phyloP scores from a whole-genome alignment of 2,113 vertebrate genomes.

The Pycnonotus jocosus region DNA sequence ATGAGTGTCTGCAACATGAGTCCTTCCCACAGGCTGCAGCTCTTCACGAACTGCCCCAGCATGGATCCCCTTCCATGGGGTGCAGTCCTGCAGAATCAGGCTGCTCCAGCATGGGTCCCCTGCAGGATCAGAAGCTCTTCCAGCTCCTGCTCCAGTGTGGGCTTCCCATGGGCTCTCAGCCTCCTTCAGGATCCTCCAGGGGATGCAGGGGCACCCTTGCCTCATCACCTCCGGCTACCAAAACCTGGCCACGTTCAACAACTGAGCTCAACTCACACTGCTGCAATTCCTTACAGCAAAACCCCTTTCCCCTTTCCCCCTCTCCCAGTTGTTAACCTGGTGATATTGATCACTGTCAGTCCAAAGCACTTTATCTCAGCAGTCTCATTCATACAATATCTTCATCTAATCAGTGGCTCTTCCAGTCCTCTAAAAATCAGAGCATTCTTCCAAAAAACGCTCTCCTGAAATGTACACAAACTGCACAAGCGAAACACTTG shows the following conservation, averaged over 20 bases:
- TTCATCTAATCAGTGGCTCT: background rate
- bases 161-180: background rate
- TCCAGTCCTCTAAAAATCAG: background rate
- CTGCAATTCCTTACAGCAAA: background rate
- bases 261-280: background rate
- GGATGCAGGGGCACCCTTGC: background rate
- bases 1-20: background rate
- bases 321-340: background rate
- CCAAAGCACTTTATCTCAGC: background rate
- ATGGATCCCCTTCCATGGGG: too few relatives aligned
- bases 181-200: background rate
- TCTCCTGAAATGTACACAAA: too few relatives aligned
- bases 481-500: fast-evolving
- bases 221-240: background rate
- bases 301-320: too few relatives aligned
- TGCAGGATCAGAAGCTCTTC: background rate
- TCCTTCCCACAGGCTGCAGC: too few relatives aligned
- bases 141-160: background rate
- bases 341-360: background rate
- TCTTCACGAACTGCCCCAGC: background rate
- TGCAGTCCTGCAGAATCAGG: too few relatives aligned
- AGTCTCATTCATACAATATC: background rate
- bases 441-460: background rate
- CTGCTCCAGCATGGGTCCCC: too few relatives aligned
- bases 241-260: background rate